These are phyloP conservation scores for Aporophyla lueneburgensis DNA, from an alignment of 2,888 invertebrate species.

Conservation along the genomic window DNA sequence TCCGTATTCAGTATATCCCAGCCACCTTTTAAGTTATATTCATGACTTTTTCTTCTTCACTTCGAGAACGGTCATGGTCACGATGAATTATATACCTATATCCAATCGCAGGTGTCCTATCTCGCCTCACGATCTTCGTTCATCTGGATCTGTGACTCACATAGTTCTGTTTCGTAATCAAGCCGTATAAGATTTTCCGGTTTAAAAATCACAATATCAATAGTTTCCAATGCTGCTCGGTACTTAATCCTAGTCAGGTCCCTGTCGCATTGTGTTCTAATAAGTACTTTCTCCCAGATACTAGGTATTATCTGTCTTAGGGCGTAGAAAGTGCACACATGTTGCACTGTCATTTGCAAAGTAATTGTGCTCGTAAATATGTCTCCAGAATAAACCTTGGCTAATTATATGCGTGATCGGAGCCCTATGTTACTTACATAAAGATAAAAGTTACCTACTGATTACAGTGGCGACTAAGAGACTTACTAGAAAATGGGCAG, in stretches of 20 bases:
- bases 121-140: neutral
- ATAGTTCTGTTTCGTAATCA: neutral
- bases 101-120: neutral
- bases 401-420: slow-evolving; percentile 21
- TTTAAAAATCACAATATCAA: neutral
- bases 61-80: neutral
- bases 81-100: too few species aligned
- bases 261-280: slow-evolving; percentile 46
- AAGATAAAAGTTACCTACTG: neutral
- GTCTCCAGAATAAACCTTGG: slow-evolving; percentile 19
- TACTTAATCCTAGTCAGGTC: slow-evolving; percentile 7
- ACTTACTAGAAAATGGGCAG: too few species aligned
- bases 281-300: slow-evolving; percentile 46
- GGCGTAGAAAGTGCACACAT: slow-evolving; percentile 47
- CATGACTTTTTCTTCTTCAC: neutral
- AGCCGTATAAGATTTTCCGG: neutral
- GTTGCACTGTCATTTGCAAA: slow-evolving; percentile 44
- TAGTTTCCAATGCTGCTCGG: neutral
- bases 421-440: neutral
- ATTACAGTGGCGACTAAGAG: neutral
- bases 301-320: slow-evolving; percentile 39
- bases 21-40: neutral
- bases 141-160: neutral
- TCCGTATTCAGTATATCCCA: neutral
- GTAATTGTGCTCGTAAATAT: slow-evolving; percentile 44